Percentiles rank a stretch among this genome's conserved stretches.
These are phyloP conservation scores for Micronisus gabar DNA, from an alignment of 2,113 vertebrate species.

Conservation along the genomic window DNA sequence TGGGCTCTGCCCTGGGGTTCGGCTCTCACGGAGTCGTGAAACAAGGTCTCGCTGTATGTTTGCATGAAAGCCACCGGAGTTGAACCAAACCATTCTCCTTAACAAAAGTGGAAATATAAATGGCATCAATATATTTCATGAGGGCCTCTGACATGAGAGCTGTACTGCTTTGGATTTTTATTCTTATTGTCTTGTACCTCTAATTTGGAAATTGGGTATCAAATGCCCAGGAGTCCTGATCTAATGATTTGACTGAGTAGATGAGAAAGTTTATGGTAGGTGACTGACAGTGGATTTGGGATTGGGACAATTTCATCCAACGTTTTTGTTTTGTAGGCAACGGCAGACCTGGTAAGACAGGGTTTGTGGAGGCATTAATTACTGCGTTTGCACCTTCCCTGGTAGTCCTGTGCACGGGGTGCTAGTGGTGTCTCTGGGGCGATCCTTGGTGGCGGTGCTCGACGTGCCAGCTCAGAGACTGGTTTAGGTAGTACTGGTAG, in stretches of 20 bases:
- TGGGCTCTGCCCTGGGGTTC: not conserved
- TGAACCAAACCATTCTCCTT: fast-evolving
- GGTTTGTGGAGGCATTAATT: not conserved
- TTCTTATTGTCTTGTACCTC: not conserved
- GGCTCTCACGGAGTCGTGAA: not conserved
- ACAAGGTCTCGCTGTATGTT: fast-evolving
- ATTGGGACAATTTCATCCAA: not conserved
- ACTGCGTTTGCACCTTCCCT: not conserved
- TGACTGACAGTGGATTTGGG: not conserved
- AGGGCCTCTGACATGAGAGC: not conserved
- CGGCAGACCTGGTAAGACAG: not conserved
- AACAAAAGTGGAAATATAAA: not conserved
- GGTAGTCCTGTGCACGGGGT: fast-evolving
- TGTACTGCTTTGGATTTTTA: not conserved
- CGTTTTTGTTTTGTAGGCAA: not conserved
- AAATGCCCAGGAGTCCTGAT: no score
- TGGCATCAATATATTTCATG: fast-evolving
- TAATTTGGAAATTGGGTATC: not conserved
- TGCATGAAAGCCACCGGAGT: fast-evolving
- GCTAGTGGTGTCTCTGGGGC: fast-evolving
- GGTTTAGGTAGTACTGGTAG: not conserved
- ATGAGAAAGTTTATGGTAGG: not conserved
- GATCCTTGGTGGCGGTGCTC: not conserved
- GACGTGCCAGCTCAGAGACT: fast-evolving
- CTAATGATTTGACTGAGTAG: not conserved